These are phyloP conservation scores for Drosophila quinaria DNA, from an alignment of 2,888 invertebrate species.

Conservation along the genomic window DNA sequence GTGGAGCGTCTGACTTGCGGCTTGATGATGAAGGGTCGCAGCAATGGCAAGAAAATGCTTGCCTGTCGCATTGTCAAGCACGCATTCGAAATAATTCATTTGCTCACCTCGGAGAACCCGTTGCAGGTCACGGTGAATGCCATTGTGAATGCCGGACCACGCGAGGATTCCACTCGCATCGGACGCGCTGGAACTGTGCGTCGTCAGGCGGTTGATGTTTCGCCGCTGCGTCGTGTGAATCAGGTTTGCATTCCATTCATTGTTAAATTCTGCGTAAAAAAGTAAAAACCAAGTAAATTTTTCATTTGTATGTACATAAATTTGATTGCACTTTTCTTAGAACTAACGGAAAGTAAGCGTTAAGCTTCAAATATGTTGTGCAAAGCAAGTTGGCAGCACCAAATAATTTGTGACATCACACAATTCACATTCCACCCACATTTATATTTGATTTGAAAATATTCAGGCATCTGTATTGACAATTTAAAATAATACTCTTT, in stretches of 20 bases:
- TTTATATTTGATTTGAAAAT: no score
- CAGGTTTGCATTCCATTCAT: not conserved
- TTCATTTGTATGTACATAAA: no score
- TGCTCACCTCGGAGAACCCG: conserved; percentile 60
- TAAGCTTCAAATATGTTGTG: no score
- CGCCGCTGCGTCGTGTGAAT: conserved; percentile 98
- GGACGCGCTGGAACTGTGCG: conserved; percentile 99
- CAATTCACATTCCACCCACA: no score
- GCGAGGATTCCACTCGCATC: conserved; percentile 99
- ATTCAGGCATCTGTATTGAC: no score
- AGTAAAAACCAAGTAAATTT: no score
- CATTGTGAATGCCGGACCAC: conserved; percentile 99
- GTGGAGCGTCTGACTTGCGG: conserved; percentile 99
- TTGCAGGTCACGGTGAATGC: conserved; percentile 86
- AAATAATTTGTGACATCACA: no score
- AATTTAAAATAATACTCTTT: no score
- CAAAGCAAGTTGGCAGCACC: no score
- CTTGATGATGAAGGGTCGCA: conserved; percentile 99
- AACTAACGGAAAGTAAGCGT: no score
- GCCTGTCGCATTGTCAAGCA: conserved; percentile 99
- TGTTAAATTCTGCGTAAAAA: no score
- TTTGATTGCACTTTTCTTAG: no score
- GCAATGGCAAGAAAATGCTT: conserved; percentile 99
- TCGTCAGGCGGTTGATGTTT: conserved; percentile 99
- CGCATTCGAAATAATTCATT: conserved; percentile 91